Percentiles rank a stretch among this genome's conserved stretches.
These are phyloP conservation scores for Gallirallus australis DNA, from an alignment of 2,797 vertebrate genomes.

Conservation along the genomic window DNA sequence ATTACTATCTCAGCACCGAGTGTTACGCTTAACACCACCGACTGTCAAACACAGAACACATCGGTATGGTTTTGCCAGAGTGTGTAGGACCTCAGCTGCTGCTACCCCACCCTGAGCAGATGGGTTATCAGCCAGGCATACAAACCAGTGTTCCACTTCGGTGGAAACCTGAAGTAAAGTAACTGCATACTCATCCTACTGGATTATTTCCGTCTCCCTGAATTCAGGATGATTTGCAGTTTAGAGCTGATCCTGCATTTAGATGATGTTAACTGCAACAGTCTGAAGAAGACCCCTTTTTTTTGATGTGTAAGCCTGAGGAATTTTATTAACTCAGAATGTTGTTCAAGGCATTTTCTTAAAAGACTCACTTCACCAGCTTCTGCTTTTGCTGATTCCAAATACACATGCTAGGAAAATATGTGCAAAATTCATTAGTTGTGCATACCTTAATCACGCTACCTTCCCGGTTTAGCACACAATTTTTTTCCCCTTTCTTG, in stretches of 20 bases:
- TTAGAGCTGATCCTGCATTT: neutral
- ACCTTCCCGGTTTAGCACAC: neutral
- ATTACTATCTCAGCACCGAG: neutral
- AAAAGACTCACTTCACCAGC: conserved; percentile 28
- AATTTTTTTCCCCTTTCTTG: neutral
- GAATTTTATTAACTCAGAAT: neutral
- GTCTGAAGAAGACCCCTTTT: neutral
- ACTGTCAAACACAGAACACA: neutral
- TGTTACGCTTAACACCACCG: neutral
- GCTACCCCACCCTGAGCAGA: neutral
- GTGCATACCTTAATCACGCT: neutral
- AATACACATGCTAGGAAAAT: conserved; percentile 36
- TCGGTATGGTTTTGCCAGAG: neutral
- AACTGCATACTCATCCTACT: neutral
- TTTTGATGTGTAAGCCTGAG: neutral
- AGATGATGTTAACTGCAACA: neutral
- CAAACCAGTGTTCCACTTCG: neutral
- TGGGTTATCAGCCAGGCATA: neutral
- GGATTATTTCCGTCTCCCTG: neutral
- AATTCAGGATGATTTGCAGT: neutral
- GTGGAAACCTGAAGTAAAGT: neutral
- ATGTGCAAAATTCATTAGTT: neutral
- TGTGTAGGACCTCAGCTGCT: neutral
- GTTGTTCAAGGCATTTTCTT: neutral
- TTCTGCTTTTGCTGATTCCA: conserved; percentile 32